phyloP scores from a whole-genome alignment of 2,888 invertebrate genomes.

The Stenodera caucasica region DNA sequence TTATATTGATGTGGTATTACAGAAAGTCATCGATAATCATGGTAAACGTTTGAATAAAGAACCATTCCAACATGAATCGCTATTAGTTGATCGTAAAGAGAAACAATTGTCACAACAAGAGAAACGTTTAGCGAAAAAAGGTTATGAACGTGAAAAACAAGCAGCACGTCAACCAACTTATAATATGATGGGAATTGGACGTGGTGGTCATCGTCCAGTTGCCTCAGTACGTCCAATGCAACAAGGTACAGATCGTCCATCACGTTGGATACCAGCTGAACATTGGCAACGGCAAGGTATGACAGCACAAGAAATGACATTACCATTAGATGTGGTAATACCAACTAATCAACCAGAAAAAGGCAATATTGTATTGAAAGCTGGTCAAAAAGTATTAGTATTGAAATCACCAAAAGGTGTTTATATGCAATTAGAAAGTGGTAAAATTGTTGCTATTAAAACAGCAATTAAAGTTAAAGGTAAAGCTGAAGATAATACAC shows the following conservation, averaged over 20 bases:
- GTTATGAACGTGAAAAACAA: constrained; percentile 93
- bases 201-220: constrained; percentile 55
- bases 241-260: constrained; percentile 50
- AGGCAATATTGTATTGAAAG: constrained; percentile 86
- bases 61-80: constrained; percentile 94
- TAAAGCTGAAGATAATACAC: constrained; percentile 54
- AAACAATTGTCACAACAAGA: constrained; percentile 92
- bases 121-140: constrained; percentile 88
- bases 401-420: constrained; percentile 94
- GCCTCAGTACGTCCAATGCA: constrained; percentile 82
- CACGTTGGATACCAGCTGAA: constrained; percentile 83
- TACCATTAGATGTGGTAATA: constrained; percentile 88
- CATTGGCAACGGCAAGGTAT: constrained; percentile 93
- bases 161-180: constrained; percentile 58
- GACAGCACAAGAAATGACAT: constrained; percentile 92
- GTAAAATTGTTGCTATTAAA: constrained; percentile 91
- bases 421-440: constrained; percentile 92
- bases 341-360: constrained; percentile 89
- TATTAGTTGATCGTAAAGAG: constrained; percentile 92
- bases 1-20: constrained; percentile 81
- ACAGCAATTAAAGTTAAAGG: constrained; percentile 72
- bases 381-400: constrained; percentile 93
- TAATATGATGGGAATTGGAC: constrained; percentile 38
- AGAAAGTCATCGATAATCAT: constrained; percentile 68
- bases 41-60: constrained; percentile 72